A percentile compares a stretch with the other conserved stretches of the same genome.
These are phyloP conservation scores for Cryptocheilus praepositus DNA, from an alignment of 2,888 invertebrate species.

Conservation along the genomic window DNA sequence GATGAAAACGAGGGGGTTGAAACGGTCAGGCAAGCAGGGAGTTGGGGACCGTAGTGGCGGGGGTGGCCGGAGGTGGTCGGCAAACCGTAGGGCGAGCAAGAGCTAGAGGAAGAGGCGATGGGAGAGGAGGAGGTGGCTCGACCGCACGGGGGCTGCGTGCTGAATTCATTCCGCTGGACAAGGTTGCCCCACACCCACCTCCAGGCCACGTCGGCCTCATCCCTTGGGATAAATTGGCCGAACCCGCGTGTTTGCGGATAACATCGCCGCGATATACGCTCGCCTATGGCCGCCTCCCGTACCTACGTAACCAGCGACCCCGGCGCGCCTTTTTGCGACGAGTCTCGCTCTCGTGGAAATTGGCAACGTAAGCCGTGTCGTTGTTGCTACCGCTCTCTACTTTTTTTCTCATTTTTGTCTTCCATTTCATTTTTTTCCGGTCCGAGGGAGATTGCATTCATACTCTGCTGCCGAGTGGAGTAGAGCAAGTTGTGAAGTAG, in stretches of 20 bases:
- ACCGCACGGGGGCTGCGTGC: conserved; percentile 62
- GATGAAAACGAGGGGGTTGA: conserved; percentile 5
- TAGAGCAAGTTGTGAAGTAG: too few species aligned
- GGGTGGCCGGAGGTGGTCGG: conserved; percentile 5
- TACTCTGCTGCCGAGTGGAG: too few species aligned
- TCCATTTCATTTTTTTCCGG: conserved; percentile 9
- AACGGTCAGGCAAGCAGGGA: not conserved
- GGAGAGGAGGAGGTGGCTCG: conserved; percentile 45
- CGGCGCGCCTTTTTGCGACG: conserved; percentile 44
- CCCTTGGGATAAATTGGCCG: conserved; percentile 73
- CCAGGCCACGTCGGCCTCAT: conserved; percentile 63
- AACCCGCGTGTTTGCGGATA: conserved; percentile 73
- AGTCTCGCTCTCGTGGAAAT: conserved; percentile 49
- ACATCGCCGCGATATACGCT: conserved; percentile 68
- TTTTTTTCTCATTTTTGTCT: too few species aligned
- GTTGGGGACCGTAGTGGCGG: not conserved
- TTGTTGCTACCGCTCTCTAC: conserved; percentile 32
- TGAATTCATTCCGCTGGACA: conserved; percentile 72
- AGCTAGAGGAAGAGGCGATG: conserved; percentile 28
- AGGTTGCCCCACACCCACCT: conserved; percentile 60
- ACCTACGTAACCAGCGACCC: conserved; percentile 43
- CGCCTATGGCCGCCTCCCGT: conserved; percentile 47
- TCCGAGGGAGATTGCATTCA: not conserved
- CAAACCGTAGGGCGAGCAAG: conserved; percentile 21
- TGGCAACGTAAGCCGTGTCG: conserved; percentile 37